Evolutionary conservation across 2,113 vertebrate species (phyloP).

Genomic region (Leiothrix lutea): DNA sequence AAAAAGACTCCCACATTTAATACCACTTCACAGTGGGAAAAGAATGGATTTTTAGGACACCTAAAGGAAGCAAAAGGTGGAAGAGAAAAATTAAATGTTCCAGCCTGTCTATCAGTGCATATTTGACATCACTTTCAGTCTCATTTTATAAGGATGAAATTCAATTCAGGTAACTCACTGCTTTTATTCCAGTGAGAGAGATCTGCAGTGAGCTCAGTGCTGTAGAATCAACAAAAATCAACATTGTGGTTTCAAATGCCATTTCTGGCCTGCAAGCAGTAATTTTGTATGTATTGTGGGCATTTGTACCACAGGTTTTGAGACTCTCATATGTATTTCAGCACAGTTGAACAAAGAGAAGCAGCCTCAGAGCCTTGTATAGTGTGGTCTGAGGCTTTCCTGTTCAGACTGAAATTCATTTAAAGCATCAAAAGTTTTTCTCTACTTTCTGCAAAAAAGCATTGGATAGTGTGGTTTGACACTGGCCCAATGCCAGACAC

Average conservation of each 20-base stretch:
- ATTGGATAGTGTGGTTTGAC: not conserved
- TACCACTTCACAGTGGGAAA: not conserved
- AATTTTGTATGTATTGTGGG: not conserved
- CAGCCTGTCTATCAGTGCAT: not conserved
- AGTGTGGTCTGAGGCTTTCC: not conserved
- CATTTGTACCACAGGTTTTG: not conserved
- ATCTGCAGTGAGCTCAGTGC: not conserved
- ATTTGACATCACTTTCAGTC: not conserved
- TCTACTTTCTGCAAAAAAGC: not conserved
- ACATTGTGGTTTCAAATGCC: not conserved
- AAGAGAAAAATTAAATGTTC: not conserved
- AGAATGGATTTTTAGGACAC: not conserved
- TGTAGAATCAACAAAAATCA: not conserved
- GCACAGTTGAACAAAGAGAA: not conserved
- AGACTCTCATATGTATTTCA: not conserved
- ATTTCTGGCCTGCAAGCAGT: not conserved
- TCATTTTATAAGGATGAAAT: not conserved
- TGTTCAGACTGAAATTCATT: not conserved
- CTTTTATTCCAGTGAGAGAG: not conserved
- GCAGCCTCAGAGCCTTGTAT: not conserved
- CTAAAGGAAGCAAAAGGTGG: not conserved
- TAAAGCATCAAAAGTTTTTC: not conserved
- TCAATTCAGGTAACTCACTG: not conserved
- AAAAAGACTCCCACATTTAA: accelerated
- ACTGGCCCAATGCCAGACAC: not conserved